Percentiles rank a stretch among this genome's conserved stretches.
phyloP scores from a whole-genome alignment of 2,888 invertebrate genomes.

The Drosophila cracens region DNA sequence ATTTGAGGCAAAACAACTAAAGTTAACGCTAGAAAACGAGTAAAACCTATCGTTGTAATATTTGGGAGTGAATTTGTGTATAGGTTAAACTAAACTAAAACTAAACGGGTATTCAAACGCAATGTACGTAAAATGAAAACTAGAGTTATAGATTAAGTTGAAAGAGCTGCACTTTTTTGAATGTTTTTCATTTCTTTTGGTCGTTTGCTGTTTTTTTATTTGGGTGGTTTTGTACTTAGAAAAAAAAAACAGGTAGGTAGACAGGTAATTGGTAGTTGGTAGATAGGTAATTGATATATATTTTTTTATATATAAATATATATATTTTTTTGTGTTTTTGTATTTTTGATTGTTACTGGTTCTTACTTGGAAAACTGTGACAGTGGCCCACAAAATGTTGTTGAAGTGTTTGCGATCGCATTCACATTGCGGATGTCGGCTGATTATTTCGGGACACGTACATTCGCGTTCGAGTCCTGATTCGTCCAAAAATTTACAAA shows the following conservation, averaged over 20 bases:
- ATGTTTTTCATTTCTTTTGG: conserved; percentile 9
- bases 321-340: conserved; percentile 21
- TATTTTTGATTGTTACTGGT: conserved; percentile 56
- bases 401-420: conserved; percentile 99
- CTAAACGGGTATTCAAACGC: conserved; percentile 38
- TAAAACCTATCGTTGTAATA: conserved; percentile 13
- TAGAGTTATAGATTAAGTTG: conserved; percentile 33
- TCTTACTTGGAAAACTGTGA: conserved; percentile 98
- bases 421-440: conserved; percentile 95
- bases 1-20: conserved; percentile 16
- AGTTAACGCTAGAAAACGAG: conserved; percentile 17
- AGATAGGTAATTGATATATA: conserved; percentile 18
- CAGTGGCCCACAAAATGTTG: conserved; percentile 98
- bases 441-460: conserved; percentile 96
- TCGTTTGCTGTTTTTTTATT: conserved; percentile 33
- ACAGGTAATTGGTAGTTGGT: conserved; percentile 15
- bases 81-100: conserved; percentile 48
- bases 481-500: conserved; percentile 98
- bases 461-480: conserved; percentile 93
- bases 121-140: conserved; percentile 43
- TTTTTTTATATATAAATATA: conserved; percentile 1
- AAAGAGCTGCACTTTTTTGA: conserved; percentile 41
- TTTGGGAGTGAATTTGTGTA: conserved; percentile 6
- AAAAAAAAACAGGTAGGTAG: conserved; percentile 6
- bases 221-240: conserved; percentile 17